These are phyloP conservation scores for Apotomis betuletana DNA, from an alignment of 2,888 invertebrate genomes.

Conservation along the genomic window DNA sequence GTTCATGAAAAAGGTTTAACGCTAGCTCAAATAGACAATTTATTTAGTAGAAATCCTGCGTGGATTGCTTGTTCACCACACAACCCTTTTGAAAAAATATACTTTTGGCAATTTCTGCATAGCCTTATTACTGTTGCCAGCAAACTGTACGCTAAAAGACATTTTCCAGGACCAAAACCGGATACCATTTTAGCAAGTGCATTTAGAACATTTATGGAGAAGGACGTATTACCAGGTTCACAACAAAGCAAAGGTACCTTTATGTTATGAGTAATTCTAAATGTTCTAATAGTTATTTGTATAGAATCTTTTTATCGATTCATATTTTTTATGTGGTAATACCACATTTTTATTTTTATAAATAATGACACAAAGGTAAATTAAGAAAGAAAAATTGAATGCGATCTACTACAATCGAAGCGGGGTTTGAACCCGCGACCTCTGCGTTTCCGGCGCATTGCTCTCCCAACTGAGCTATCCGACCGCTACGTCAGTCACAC, in stretches of 20 bases:
- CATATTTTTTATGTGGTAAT: too few species aligned
- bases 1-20: slow-evolving; percentile 77
- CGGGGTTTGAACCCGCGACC: too few species aligned
- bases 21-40: slow-evolving; percentile 78
- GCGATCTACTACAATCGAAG: too few species aligned
- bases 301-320: too few species aligned
- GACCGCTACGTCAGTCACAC: too few species aligned
- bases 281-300: too few species aligned
- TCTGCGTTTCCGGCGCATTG: too few species aligned
- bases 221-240: slow-evolving; percentile 71
- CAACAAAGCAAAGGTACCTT: slow-evolving; percentile 70
- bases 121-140: slow-evolving; percentile 80
- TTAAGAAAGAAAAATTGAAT: too few species aligned
- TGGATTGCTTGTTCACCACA: slow-evolving; percentile 75
- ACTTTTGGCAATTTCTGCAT: slow-evolving; percentile 85
- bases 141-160: slow-evolving; percentile 70
- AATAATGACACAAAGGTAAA: too few species aligned
- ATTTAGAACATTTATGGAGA: slow-evolving; percentile 80
- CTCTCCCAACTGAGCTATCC: too few species aligned
- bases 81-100: slow-evolving; percentile 84
- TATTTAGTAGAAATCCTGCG: slow-evolving; percentile 74
- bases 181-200: slow-evolving; percentile 80
- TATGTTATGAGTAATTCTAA: not conserved
- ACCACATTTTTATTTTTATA: too few species aligned
- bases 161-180: slow-evolving; percentile 62